A percentile compares a stretch with the other conserved stretches of the same genome.
Evolutionary conservation across 2,113 vertebrate genomes (phyloP).

Genomic region (Orientallactaga bullata): DNA sequence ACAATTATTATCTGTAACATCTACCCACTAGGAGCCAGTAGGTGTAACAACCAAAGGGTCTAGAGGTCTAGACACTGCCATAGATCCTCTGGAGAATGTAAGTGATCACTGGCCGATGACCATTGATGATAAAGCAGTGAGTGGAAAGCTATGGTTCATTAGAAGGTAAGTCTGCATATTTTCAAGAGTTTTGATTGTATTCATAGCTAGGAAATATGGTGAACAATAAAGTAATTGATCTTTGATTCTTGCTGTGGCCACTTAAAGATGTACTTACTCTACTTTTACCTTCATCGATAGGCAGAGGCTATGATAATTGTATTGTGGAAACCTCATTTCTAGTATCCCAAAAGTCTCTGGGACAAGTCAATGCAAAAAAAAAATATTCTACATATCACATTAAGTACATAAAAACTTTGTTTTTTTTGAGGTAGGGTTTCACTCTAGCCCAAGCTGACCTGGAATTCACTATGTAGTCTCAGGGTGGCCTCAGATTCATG

Average conservation of each 20-base stretch:
- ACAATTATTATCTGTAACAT: background rate
- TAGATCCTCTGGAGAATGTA: background rate
- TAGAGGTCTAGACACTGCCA: background rate
- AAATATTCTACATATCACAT: background rate
- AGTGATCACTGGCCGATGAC: background rate
- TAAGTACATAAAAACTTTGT: background rate
- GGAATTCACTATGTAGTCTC: too few relatives aligned
- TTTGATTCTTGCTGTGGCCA: background rate
- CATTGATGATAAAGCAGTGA: background rate
- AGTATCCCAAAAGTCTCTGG: background rate
- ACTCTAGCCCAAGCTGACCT: too few relatives aligned
- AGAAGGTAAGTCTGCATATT: constrained; percentile 22
- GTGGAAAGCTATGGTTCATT: background rate
- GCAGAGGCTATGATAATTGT: constrained; percentile 2
- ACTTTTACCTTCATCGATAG: background rate
- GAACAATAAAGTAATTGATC: background rate
- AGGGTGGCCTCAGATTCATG: too few relatives aligned
- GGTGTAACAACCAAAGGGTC: background rate
- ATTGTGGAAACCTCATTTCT: constrained; percentile 21
- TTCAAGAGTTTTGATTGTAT: constrained; percentile 11
- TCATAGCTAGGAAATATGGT: background rate
- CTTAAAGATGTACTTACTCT: background rate
- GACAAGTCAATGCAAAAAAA: background rate
- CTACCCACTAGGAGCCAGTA: background rate
- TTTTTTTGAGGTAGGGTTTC: background rate